phyloP scores from a whole-genome alignment of 2,797 vertebrate species.

The Pogonophryne albipinna region DNA sequence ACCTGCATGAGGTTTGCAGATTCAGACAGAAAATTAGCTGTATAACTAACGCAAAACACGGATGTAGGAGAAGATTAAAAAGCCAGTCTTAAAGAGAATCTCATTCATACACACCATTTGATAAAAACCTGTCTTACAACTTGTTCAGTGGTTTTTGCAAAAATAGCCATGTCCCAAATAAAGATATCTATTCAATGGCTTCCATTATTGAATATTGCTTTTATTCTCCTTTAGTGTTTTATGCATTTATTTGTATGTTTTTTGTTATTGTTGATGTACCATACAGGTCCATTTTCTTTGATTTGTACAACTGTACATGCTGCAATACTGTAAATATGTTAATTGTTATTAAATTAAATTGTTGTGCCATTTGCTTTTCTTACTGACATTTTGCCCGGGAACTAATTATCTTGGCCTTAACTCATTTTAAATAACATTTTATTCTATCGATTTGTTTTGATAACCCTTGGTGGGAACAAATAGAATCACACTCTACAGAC shows the following conservation, averaged over 20 bases:
- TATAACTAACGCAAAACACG: constrained; percentile 3
- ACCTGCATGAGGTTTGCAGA: constrained; percentile 68
- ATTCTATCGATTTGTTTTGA: not conserved
- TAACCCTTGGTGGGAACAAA: not conserved
- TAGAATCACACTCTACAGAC: not conserved
- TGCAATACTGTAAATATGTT: not conserved
- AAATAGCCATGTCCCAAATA: not conserved
- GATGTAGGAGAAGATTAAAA: not conserved
- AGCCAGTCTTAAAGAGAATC: not conserved
- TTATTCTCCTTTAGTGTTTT: too few species aligned
- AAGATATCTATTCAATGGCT: too few species aligned
- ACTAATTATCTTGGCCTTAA: not conserved
- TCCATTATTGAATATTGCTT: too few species aligned
- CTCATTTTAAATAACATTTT: not conserved
- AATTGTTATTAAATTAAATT: not conserved
- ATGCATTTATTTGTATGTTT: too few species aligned
- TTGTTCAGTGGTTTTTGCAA: constrained; percentile 1
- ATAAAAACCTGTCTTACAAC: not conserved
- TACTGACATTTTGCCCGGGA: not conserved
- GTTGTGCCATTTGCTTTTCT: not conserved
- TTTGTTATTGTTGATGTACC: too few species aligned
- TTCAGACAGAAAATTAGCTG: constrained; percentile 44
- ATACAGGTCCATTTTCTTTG: too few species aligned
- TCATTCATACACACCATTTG: not conserved
- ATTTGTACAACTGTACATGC: not conserved